Evolutionary conservation across 2,797 vertebrate species (phyloP).

Genomic region (Chaenodraco wilsoni): DNA sequence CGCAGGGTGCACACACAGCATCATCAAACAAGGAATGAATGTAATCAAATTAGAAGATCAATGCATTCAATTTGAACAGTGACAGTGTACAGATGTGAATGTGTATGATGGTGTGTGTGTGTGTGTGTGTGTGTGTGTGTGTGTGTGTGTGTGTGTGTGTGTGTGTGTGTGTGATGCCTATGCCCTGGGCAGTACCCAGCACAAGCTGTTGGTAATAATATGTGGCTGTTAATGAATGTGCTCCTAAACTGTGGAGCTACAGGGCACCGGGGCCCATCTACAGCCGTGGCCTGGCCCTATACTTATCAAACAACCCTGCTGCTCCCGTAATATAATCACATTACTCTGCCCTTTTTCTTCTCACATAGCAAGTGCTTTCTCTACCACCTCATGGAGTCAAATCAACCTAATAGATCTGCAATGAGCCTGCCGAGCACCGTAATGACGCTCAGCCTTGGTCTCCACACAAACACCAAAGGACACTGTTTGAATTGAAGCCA

Average conservation of each 20-base stretch:
- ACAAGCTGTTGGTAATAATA: slow-evolving; percentile 70
- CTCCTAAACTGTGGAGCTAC: slow-evolving; percentile 51
- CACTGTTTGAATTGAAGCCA: slow-evolving; percentile 4
- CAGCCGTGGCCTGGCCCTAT: slow-evolving; percentile 23
- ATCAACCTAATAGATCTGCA: slow-evolving; percentile 60
- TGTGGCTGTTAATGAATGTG: slow-evolving; percentile 55
- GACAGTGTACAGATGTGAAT: slow-evolving; percentile 9
- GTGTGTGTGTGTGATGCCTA: slow-evolving; percentile 45
- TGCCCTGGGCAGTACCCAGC: slow-evolving; percentile 51
- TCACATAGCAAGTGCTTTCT: slow-evolving; percentile 24
- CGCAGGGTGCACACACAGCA: background rate
- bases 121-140: background rate
- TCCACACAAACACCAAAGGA: slow-evolving; percentile 22
- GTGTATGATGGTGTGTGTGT: slow-evolving; percentile 30
- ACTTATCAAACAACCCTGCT: slow-evolving; percentile 58
- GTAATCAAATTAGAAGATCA: slow-evolving; percentile 15
- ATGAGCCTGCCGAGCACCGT: slow-evolving; percentile 39
- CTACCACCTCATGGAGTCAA: slow-evolving; percentile 33
- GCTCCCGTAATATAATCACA: slow-evolving; percentile 56
- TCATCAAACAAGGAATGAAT: background rate
- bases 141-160: slow-evolving; percentile 32
- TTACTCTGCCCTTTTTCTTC: slow-evolving; percentile 19
- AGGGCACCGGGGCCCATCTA: slow-evolving; percentile 46
- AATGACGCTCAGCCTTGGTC: slow-evolving; percentile 39
- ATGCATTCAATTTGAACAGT: slow-evolving; percentile 23